Percentiles rank a stretch among this genome's conserved stretches.
Evolutionary conservation across 2,888 invertebrate species (phyloP).

Genomic region (Drosophila lacicola): DNA sequence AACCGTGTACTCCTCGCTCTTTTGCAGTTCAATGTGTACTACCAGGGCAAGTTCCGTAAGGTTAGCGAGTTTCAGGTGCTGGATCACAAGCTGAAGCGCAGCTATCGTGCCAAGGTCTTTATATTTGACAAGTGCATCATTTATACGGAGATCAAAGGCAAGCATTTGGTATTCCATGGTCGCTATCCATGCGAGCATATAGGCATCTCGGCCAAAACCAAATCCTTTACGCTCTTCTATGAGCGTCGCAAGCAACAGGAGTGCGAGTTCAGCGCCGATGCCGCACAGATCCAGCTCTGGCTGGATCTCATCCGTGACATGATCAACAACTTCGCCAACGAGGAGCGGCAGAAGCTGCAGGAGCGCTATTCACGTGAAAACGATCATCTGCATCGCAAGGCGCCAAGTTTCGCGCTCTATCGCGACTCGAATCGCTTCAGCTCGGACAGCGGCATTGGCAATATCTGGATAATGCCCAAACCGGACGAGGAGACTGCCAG

Average conservation of each 20-base stretch:
- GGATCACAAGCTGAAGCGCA: slow-evolving; percentile 81
- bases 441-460: slow-evolving; percentile 84
- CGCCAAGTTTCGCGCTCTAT: slow-evolving; percentile 81
- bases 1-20: not conserved
- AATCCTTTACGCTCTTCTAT: slow-evolving; percentile 83
- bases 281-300: slow-evolving; percentile 78
- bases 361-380: slow-evolving; percentile 80
- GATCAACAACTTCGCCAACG: slow-evolving; percentile 80
- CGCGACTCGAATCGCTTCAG: slow-evolving; percentile 84
- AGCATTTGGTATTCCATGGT: slow-evolving; percentile 83
- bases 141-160: slow-evolving; percentile 84
- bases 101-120: slow-evolving; percentile 83
- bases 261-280: slow-evolving; percentile 83
- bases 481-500: slow-evolving; percentile 70
- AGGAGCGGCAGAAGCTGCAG: slow-evolving; percentile 82
- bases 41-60: slow-evolving; percentile 84
- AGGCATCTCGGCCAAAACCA: slow-evolving; percentile 81
- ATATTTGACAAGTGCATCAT: slow-evolving; percentile 85
- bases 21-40: slow-evolving; percentile 83
- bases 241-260: slow-evolving; percentile 84
- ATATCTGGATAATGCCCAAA: slow-evolving; percentile 82
- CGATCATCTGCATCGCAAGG: slow-evolving; percentile 82
- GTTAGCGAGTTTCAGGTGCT: slow-evolving; percentile 82
- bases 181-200: slow-evolving; percentile 84
- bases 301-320: slow-evolving; percentile 83